A percentile compares a stretch with the other conserved stretches of the same genome.
Conservation (phyloP, 1,140 invertebrate genomes). For the Periplaneta americana region DNA sequence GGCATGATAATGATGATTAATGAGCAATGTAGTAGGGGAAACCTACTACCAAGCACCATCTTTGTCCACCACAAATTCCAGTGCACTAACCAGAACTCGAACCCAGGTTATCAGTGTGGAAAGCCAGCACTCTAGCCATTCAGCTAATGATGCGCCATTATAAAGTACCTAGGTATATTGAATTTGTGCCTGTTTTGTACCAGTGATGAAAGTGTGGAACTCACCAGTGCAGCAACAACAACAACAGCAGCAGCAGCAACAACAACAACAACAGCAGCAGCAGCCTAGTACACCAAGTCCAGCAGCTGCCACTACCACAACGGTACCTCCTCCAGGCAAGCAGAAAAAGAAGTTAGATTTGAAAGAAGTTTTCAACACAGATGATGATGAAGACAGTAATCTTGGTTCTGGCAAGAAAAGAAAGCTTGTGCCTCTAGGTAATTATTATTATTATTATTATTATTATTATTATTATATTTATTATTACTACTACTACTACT, state of each 20-base stretch:
- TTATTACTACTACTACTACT: too few species aligned
- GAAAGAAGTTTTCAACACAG: constrained; percentile 86
- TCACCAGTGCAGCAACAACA: background rate
- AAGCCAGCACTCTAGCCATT: too few species aligned
- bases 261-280: background rate
- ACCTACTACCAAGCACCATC: too few species aligned
- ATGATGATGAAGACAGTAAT: constrained; percentile 64
- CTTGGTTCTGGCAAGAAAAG: constrained; percentile 58
- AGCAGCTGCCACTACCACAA: background rate
- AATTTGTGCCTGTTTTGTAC: background rate
- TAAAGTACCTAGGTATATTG: too few species aligned
- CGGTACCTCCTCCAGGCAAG: constrained; percentile 15
- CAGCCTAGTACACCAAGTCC: background rate
- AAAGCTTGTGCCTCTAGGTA: constrained; percentile 78
- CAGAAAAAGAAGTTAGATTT: constrained; percentile 77
- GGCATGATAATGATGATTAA: too few species aligned
- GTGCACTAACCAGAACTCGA: too few species aligned
- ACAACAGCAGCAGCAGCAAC: background rate
- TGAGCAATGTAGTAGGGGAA: too few species aligned
- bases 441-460: too few species aligned
- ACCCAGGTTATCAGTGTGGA: too few species aligned
- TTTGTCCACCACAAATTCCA: too few species aligned
- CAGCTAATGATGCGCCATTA: too few species aligned
- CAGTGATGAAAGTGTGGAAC: background rate
- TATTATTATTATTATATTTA: too few species aligned